A percentile compares a stretch with the other conserved stretches of the same genome.
phyloP scores from a whole-genome alignment of 2,113 vertebrate genomes.

The Aegithalos caudatus region DNA sequence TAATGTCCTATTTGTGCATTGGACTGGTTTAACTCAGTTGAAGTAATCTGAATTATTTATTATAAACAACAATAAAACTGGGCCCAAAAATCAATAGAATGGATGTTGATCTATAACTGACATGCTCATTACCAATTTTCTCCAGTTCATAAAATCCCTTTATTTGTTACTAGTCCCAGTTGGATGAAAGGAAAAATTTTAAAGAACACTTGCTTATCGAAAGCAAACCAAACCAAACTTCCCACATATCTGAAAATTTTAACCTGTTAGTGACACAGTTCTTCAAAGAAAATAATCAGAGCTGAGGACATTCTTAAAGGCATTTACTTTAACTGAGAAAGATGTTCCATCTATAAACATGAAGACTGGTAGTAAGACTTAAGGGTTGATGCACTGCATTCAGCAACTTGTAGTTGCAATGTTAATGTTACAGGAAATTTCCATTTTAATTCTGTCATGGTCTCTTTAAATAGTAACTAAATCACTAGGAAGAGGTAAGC shows the following conservation, averaged over 20 bases:
- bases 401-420: background rate
- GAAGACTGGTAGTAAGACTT: background rate
- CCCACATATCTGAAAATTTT: background rate
- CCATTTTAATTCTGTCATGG: background rate
- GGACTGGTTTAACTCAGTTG: background rate
- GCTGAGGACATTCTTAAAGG: background rate
- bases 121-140: background rate
- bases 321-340: background rate
- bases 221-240: background rate
- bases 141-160: background rate
- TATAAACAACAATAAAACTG: background rate
- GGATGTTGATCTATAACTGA: background rate
- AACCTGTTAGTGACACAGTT: background rate
- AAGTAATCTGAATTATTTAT: background rate
- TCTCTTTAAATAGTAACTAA: background rate
- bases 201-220: background rate
- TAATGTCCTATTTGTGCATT: background rate
- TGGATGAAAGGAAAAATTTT: background rate
- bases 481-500: background rate
- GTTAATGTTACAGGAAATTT: background rate
- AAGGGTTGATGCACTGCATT: background rate
- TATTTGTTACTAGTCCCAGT: background rate
- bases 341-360: background rate
- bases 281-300: background rate
- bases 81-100: background rate